Evolutionary conservation across 2,888 invertebrate genomes (phyloP).

Genomic region (Platycheirus albimanus): DNA sequence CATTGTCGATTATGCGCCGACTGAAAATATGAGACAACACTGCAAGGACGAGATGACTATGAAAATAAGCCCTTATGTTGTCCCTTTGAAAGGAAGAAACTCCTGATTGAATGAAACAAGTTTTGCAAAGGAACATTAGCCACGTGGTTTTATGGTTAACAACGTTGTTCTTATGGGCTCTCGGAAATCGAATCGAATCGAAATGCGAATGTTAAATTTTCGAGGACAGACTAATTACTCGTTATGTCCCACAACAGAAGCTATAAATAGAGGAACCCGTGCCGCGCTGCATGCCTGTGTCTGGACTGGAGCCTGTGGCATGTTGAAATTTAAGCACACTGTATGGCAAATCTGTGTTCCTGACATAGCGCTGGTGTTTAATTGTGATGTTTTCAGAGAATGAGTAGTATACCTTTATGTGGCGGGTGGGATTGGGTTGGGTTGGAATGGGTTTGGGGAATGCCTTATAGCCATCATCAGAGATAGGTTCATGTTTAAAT

Average conservation of each 20-base stretch:
- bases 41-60: not conserved
- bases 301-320: conserved; percentile 1
- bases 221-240: conserved; percentile 54
- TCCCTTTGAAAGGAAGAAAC: conserved; percentile 1
- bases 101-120: not conserved
- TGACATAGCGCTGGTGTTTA: conserved; percentile 40
- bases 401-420: not conserved
- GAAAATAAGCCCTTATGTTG: no score
- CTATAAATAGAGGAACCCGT: not conserved
- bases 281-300: not conserved
- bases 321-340: conserved; percentile 44
- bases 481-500: conserved; percentile 55
- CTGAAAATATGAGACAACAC: not conserved
- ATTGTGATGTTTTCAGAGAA: conserved; percentile 42
- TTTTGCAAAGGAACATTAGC: conserved; percentile 39
- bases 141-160: conserved; percentile 67
- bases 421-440: not conserved
- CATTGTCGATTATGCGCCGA: conserved; percentile 54
- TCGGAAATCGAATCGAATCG: not conserved
- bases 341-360: conserved; percentile 43
- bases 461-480: not conserved
- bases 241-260: conserved; percentile 8
- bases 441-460: not conserved
- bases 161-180: conserved; percentile 22
- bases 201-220: conserved; percentile 38